A percentile compares a stretch with the other conserved stretches of the same genome.
These are phyloP conservation scores for Astur gentilis DNA, from an alignment of 2,113 vertebrate genomes.

Conservation along the genomic window DNA sequence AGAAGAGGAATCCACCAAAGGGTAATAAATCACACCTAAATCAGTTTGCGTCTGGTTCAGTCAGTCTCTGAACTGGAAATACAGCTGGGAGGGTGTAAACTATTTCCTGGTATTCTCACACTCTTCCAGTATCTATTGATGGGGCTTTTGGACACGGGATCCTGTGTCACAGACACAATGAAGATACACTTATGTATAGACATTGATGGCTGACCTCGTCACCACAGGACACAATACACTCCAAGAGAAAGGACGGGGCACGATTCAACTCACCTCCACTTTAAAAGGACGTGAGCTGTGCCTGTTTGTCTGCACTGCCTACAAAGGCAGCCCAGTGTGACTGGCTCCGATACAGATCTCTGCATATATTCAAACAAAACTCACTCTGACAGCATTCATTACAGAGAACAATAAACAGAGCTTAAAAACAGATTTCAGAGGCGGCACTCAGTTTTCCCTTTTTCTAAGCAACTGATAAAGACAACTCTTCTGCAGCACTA, in stretches of 20 bases:
- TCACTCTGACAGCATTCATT: neutral
- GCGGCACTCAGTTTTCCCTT: neutral
- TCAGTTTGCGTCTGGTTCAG: neutral
- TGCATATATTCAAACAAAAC: neutral
- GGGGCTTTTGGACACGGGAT: rapidly evolving
- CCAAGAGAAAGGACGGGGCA: neutral
- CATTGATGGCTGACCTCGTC: neutral
- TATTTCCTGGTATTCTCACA: neutral
- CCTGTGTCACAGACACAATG: neutral
- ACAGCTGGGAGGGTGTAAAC: neutral
- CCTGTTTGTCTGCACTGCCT: neutral
- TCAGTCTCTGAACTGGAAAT: neutral
- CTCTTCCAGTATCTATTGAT: neutral
- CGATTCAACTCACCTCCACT: neutral
- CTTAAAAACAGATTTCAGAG: conserved; percentile 16
- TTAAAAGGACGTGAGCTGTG: neutral
- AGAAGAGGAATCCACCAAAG: neutral
- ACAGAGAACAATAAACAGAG: neutral
- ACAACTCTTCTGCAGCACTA: rapidly evolving
- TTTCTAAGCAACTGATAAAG: neutral
- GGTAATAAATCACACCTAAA: neutral
- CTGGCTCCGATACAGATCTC: neutral
- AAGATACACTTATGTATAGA: neutral
- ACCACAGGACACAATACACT: neutral
- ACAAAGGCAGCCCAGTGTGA: neutral